Conservation (phyloP, 2,797 vertebrate genomes). For the Pseudochromis fuscus region DNA sequence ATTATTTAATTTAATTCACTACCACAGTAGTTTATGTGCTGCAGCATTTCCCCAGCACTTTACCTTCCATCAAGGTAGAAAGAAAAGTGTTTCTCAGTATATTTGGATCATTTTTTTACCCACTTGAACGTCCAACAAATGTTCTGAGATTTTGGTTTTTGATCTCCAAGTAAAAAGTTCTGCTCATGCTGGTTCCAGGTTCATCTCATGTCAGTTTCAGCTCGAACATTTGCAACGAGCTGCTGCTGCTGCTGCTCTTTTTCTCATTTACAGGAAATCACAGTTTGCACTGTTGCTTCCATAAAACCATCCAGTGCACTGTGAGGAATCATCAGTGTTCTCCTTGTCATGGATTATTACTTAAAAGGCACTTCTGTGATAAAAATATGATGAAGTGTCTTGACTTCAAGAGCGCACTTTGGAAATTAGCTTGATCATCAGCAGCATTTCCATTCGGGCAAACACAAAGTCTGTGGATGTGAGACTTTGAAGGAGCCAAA, state of each 20-base stretch:
- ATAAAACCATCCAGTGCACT: not conserved
- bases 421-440: constrained; percentile 55
- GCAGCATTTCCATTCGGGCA: constrained; percentile 34
- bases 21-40: no score
- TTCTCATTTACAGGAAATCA: constrained; percentile 5
- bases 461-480: constrained; percentile 34
- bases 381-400: constrained; percentile 40
- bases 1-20: no score
- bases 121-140: not conserved
- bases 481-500: constrained; percentile 45
- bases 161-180: not conserved
- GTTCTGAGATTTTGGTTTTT: not conserved
- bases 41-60: no score
- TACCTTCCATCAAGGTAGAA: no score
- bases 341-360: constrained; percentile 36
- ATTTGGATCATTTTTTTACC: no score
- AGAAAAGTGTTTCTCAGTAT: no score
- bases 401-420: constrained; percentile 41
- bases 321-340: constrained; percentile 9
- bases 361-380: constrained; percentile 25
- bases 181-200: not conserved
- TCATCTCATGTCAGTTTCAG: constrained; percentile 3
- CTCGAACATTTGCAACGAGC: no score
- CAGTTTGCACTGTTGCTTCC: not conserved
- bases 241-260: not conserved